Percentiles rank a stretch among this genome's conserved stretches.
phyloP scores from a whole-genome alignment of 2,113 vertebrate genomes.

The Lophochroa leadbeateri region DNA sequence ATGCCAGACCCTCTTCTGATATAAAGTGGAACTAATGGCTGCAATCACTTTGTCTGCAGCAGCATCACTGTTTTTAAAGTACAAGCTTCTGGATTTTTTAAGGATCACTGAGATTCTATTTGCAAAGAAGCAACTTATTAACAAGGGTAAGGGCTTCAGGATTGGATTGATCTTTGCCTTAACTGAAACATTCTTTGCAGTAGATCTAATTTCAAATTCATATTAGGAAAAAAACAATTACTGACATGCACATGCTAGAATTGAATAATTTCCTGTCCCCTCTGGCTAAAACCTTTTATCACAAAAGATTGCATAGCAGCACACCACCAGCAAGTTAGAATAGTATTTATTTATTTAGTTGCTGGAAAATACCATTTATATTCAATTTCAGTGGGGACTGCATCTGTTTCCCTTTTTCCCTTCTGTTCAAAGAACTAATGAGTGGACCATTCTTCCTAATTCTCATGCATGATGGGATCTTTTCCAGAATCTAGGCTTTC shows the following conservation, averaged over 20 bases:
- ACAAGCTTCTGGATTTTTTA: constrained; percentile 57
- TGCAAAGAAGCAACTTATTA: constrained; percentile 62
- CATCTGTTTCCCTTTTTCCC: not conserved
- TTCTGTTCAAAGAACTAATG: not conserved
- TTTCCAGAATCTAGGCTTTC: not conserved
- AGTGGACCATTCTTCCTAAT: not conserved
- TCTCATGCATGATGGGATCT: not conserved
- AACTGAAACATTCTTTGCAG: constrained; percentile 24
- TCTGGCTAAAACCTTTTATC: constrained; percentile 7
- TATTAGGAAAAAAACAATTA: constrained; percentile 38
- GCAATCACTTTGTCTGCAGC: constrained; percentile 70
- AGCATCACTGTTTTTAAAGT: constrained; percentile 63
- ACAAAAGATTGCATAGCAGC: not conserved
- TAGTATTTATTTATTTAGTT: not conserved
- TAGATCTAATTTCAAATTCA: constrained; percentile 33
- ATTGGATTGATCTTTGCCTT: constrained; percentile 57
- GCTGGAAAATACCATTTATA: not conserved
- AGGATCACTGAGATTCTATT: constrained; percentile 58
- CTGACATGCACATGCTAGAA: constrained; percentile 13
- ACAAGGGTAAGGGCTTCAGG: not conserved
- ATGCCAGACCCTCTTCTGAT: constrained; percentile 46
- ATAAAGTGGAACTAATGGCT: constrained; percentile 68
- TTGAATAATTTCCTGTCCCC: constrained; percentile 9
- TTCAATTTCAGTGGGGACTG: not conserved
- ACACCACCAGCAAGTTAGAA: not conserved